Conservation (phyloP, 1,140 invertebrate genomes). For the Pararge aegeria region DNA sequence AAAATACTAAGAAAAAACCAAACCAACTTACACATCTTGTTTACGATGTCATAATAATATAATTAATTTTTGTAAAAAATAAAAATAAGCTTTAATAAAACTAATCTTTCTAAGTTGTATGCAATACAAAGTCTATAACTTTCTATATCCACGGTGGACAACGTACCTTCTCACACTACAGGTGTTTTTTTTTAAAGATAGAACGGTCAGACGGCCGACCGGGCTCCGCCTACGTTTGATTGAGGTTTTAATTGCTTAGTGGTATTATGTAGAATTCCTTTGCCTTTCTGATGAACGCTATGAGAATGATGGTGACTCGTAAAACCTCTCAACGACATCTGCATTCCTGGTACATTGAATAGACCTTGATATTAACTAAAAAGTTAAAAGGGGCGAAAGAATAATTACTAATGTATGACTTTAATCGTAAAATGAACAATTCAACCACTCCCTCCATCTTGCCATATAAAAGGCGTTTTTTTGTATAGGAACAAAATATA, state of each 20-base stretch:
- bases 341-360: constrained; percentile 14
- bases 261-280: constrained; percentile 16
- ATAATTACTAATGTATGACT: too few relatives aligned
- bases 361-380: background rate
- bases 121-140: background rate
- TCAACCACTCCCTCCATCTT: too few relatives aligned
- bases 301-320: background rate
- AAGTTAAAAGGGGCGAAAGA: background rate
- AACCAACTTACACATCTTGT: too few relatives aligned
- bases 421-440: too few relatives aligned
- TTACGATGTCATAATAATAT: too few relatives aligned
- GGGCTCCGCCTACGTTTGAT: constrained; percentile 60
- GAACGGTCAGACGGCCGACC: constrained; percentile 42
- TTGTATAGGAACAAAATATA: too few relatives aligned
- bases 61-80: too few relatives aligned
- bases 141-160: background rate
- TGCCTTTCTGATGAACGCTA: constrained; percentile 17
- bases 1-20: too few relatives aligned
- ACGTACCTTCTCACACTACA: constrained; percentile 59
- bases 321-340: background rate
- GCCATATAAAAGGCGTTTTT: too few relatives aligned
- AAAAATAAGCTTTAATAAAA: too few relatives aligned
- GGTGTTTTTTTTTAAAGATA: constrained; percentile 58
- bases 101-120: too few relatives aligned
- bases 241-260: constrained; percentile 50